Conservation (phyloP, 64 coral and sea anemone genomes). For the Cladopsammia gracilis region DNA sequence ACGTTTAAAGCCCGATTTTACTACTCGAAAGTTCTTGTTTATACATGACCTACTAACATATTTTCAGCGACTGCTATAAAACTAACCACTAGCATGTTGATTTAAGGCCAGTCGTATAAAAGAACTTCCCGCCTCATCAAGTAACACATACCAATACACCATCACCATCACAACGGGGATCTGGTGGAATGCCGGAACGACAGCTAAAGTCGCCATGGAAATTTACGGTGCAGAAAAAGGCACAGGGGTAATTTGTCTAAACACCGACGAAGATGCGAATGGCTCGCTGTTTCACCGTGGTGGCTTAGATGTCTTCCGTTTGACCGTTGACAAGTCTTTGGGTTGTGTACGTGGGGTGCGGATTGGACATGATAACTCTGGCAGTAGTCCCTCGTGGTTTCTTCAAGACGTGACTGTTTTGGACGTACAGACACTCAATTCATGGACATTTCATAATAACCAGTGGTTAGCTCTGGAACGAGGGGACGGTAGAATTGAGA, state of each 20-base stretch:
- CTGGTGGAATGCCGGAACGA: neutral
- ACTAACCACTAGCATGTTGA: neutral
- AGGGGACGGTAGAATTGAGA: slow-evolving; percentile 22
- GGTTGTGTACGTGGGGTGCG: slow-evolving; percentile 10
- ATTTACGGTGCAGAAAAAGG: neutral
- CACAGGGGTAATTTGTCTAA: neutral
- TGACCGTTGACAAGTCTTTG: slow-evolving; percentile 9
- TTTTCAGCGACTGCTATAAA: no score
- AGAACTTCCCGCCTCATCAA: neutral
- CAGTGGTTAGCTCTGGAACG: slow-evolving; percentile 39
- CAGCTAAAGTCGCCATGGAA: neutral
- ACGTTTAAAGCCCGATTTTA: no score
- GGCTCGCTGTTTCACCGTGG: neutral
- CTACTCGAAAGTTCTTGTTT: neutral
- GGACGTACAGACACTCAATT: neutral
- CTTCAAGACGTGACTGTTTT: neutral
- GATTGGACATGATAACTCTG: slow-evolving; percentile 53
- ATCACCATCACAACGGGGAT: slow-evolving; percentile 20
- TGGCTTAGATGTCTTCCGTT: neutral
- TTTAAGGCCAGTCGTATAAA: neutral
- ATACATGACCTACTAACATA: neutral
- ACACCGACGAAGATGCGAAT: neutral
- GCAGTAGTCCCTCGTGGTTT: slow-evolving; percentile 38
- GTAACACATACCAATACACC: neutral
- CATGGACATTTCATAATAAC: neutral